These are phyloP conservation scores for Pandemis corylana DNA, from an alignment of 2,888 invertebrate genomes.

Conservation along the genomic window DNA sequence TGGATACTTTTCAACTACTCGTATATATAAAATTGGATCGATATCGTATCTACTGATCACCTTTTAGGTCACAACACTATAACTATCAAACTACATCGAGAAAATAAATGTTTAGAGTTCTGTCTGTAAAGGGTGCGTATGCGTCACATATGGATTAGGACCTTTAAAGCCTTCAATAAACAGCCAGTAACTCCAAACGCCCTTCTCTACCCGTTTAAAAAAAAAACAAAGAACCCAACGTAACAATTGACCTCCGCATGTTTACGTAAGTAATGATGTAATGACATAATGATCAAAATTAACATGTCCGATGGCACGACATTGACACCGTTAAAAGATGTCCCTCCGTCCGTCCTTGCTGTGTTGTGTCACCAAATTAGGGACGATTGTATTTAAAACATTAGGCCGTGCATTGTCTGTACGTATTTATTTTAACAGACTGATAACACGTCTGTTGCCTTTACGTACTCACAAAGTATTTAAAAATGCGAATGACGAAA, in stretches of 20 bases:
- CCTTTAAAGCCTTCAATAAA: not conserved
- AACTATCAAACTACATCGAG: too few species aligned
- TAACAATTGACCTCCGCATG: slow-evolving; percentile 17
- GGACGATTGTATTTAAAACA: not conserved
- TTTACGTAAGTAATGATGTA: slow-evolving; percentile 21
- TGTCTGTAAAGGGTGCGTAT: too few species aligned
- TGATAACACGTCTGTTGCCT: not conserved
- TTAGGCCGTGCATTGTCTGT: slow-evolving; percentile 18
- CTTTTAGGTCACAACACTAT: too few species aligned
- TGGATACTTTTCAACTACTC: too few species aligned
- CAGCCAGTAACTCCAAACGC: not conserved
- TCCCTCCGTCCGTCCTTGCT: not conserved
- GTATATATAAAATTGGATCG: too few species aligned
- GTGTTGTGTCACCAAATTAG: slow-evolving; percentile 18
- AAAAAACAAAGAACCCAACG: not conserved
- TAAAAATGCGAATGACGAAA: too few species aligned
- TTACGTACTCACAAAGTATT: not conserved
- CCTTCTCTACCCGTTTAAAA: not conserved
- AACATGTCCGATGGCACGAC: slow-evolving; percentile 22
- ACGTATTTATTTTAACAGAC: not conserved
- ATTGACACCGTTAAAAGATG: slow-evolving; percentile 23
- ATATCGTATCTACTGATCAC: too few species aligned
- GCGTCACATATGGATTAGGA: not conserved
- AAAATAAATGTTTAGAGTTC: too few species aligned
- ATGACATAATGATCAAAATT: slow-evolving; percentile 29